Evolutionary conservation across 2,797 vertebrate species (phyloP).

Genomic region (Capromys pilorides): DNA sequence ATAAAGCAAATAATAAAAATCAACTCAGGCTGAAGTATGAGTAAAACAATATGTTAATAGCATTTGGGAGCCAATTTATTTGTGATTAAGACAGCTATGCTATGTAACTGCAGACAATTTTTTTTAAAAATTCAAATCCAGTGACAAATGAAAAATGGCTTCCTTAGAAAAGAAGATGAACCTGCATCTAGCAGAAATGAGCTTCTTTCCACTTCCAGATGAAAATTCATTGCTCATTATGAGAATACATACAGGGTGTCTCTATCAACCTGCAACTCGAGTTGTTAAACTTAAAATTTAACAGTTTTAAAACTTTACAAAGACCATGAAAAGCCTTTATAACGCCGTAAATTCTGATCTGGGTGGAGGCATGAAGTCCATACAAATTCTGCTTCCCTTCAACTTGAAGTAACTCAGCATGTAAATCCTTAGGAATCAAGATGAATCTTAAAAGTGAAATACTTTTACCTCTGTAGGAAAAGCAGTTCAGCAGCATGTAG

Average conservation of each 20-base stretch:
- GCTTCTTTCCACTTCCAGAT: conserved; percentile 61
- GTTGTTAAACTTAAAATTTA: conserved; percentile 73
- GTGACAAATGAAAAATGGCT: conserved; percentile 75
- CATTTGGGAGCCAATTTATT: conserved; percentile 59
- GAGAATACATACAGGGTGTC: conserved; percentile 50
- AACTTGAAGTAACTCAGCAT: conserved; percentile 57
- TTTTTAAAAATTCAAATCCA: conserved; percentile 53
- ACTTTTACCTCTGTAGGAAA: conserved; percentile 46
- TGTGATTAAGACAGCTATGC: conserved; percentile 70
- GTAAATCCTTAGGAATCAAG: conserved; percentile 73
- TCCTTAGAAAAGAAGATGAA: conserved; percentile 70
- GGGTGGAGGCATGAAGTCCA: conserved; percentile 58
- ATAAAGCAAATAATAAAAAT: conserved; percentile 61
- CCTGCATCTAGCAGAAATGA: conserved; percentile 29
- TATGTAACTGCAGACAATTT: conserved; percentile 33
- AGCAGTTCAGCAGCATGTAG: background rate
- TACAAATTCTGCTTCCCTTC: conserved; percentile 73
- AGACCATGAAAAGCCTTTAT: conserved; percentile 70
- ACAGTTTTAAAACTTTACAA: conserved; percentile 77
- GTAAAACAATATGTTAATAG: conserved; percentile 55
- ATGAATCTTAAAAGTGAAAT: conserved; percentile 74
- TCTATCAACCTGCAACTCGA: conserved; percentile 64
- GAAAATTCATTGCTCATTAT: conserved; percentile 76
- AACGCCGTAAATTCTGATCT: conserved; percentile 70
- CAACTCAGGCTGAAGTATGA: conserved; percentile 25